Evolutionary conservation across 2,113 vertebrate species (phyloP).

Genomic region (Ctenomys sociabilis): DNA sequence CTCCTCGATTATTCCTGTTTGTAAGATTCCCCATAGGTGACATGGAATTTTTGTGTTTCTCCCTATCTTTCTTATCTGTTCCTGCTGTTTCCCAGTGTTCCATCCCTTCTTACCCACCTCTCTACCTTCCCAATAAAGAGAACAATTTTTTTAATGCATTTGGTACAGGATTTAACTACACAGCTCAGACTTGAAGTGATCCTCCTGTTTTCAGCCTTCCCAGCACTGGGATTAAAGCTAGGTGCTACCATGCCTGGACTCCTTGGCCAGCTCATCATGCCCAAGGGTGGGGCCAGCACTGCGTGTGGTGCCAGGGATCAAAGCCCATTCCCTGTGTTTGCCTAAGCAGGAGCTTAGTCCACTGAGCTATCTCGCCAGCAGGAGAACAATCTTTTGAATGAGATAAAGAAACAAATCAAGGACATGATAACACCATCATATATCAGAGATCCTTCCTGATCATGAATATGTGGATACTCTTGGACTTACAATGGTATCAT

Average conservation of each 20-base stretch:
- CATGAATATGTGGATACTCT: neutral
- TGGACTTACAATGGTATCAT: neutral
- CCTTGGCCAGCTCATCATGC: too few species aligned
- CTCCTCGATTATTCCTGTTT: neutral
- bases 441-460: neutral
- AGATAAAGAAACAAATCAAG: neutral
- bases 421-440: neutral
- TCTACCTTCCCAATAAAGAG: neutral
- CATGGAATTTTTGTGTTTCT: neutral
- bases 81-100: neutral
- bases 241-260: too few species aligned
- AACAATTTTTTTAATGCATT: neutral
- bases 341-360: too few species aligned
- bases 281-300: too few species aligned
- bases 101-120: neutral
- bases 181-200: too few species aligned
- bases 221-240: too few species aligned
- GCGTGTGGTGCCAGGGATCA: too few species aligned
- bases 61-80: neutral
- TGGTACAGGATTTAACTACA: too few species aligned
- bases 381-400: neutral
- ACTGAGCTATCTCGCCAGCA: too few species aligned
- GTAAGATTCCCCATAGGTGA: neutral
- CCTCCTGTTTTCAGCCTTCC: too few species aligned
- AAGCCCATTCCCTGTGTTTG: too few species aligned